phyloP scores from a whole-genome alignment of 2,888 invertebrate species.

The Plagiodera versicolora region DNA sequence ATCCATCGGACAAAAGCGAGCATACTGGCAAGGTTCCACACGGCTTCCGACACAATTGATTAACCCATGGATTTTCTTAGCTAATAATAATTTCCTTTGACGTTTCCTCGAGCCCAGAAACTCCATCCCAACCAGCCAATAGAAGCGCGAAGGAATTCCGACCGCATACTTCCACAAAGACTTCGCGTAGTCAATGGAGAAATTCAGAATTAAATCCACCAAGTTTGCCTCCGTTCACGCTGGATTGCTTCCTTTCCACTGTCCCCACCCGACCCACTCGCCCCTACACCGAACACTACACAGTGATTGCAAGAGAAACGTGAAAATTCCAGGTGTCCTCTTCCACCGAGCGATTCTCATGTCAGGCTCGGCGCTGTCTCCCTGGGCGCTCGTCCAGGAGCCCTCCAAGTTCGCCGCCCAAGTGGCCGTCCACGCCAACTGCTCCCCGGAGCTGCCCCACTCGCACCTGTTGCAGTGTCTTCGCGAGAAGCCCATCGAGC shows the following conservation, averaged over 20 bases:
- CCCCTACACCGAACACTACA: too few species aligned
- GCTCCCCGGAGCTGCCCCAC: conserved; percentile 75
- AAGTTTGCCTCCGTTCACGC: too few species aligned
- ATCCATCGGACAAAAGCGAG: neutral
- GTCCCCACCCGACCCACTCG: too few species aligned
- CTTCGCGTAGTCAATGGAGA: neutral
- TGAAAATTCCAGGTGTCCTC: conserved; percentile 69
- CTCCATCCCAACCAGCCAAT: neutral
- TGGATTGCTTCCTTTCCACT: too few species aligned
- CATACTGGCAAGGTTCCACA: conserved; percentile 11
- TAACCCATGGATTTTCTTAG: conserved; percentile 17
- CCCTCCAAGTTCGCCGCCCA: conserved; percentile 82
- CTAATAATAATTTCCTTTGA: conserved; percentile 25
- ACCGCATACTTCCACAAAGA: neutral
- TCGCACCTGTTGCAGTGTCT: conserved; percentile 79
- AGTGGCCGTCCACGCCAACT: conserved; percentile 83
- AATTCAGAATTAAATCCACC: too few species aligned
- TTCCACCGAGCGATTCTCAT: conserved; percentile 89
- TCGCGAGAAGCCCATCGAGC: conserved; percentile 76
- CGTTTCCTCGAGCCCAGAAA: conserved; percentile 12
- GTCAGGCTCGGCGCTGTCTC: conserved; percentile 89
- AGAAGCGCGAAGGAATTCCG: neutral
- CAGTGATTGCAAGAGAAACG: too few species aligned
- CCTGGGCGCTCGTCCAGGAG: conserved; percentile 83
- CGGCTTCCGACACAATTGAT: conserved; percentile 23